Evolutionary conservation across 2,888 invertebrate genomes (phyloP).

Genomic region (Aethes cnicana): DNA sequence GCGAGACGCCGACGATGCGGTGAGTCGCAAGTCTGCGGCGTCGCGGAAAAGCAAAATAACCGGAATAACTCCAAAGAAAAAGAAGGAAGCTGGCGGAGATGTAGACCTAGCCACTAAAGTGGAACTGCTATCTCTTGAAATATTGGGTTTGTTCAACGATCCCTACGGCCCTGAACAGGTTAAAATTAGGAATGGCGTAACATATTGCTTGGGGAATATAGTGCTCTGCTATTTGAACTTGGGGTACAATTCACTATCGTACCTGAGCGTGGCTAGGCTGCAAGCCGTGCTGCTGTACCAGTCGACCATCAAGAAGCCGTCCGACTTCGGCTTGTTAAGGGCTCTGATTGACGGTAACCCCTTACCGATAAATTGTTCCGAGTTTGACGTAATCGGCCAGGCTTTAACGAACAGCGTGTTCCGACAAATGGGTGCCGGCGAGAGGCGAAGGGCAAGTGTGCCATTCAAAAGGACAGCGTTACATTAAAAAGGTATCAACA

Average conservation of each 20-base stretch:
- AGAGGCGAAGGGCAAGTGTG: background rate
- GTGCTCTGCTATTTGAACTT: conserved; percentile 55
- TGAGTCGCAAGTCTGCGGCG: conserved; percentile 33
- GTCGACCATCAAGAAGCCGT: conserved; percentile 34
- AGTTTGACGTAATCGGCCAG: conserved; percentile 37
- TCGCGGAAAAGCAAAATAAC: conserved; percentile 32
- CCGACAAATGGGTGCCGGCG: background rate
- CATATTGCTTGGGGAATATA: conserved; percentile 51
- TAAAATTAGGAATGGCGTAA: conserved; percentile 36
- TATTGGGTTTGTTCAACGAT: conserved; percentile 45
- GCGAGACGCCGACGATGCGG: conserved; percentile 36
- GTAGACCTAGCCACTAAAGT: conserved; percentile 37
- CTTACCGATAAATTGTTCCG: conserved; percentile 45
- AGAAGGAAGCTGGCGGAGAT: conserved; percentile 32
- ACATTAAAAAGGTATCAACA: background rate
- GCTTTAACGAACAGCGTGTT: conserved; percentile 12
- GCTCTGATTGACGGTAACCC: conserved; percentile 56
- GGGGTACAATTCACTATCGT: conserved; percentile 55
- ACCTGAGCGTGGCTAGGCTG: conserved; percentile 45
- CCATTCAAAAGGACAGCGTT: background rate
- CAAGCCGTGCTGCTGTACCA: conserved; percentile 48
- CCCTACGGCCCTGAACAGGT: conserved; percentile 42
- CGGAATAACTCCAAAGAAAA: conserved; percentile 30
- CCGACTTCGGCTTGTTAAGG: conserved; percentile 47
- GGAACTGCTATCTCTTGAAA: conserved; percentile 40